Evolutionary conservation across 2,797 vertebrate genomes (phyloP).

Genomic region (Tenualosa ilisha): DNA sequence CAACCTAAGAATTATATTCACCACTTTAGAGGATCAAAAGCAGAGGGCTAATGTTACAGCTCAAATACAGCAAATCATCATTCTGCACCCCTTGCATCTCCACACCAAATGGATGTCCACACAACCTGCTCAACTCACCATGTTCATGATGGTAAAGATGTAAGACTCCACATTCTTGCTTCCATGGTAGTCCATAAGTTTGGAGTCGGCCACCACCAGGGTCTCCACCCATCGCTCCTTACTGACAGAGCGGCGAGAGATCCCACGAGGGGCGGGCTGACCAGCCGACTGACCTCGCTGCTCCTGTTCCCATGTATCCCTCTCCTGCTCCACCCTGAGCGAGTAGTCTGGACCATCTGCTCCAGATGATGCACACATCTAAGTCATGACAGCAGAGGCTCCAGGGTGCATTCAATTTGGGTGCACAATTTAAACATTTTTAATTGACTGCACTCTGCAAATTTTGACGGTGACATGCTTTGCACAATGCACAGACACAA

Average conservation of each 20-base stretch:
- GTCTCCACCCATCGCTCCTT: constrained; percentile 97
- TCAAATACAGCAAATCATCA: not conserved
- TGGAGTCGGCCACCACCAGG: constrained; percentile 93
- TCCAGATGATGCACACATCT: constrained; percentile 27
- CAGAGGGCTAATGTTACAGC: not conserved
- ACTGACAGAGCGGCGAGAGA: constrained; percentile 87
- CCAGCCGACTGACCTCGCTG: constrained; percentile 54
- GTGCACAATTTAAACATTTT: too few relatives aligned
- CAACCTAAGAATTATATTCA: constrained; percentile 75
- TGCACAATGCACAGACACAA: too few relatives aligned
- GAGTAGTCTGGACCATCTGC: constrained; percentile 75
- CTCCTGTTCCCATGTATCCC: constrained; percentile 83
- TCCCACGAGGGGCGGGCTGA: constrained; percentile 49
- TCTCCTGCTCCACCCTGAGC: constrained; percentile 71
- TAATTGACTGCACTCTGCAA: too few relatives aligned
- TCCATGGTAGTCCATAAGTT: constrained; percentile 94
- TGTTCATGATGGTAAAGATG: constrained; percentile 98
- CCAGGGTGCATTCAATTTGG: too few relatives aligned
- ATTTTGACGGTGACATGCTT: too few relatives aligned
- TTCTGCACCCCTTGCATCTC: not conserved
- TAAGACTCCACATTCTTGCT: constrained; percentile 92
- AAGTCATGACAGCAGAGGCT: too few relatives aligned
- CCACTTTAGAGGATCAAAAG: not conserved
- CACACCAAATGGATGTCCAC: not conserved
- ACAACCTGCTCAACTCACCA: constrained; percentile 75